A percentile compares a stretch with the other conserved stretches of the same genome.
Conservation (phyloP, 1,140 invertebrate genomes). For the Zaprionus davidi region DNA sequence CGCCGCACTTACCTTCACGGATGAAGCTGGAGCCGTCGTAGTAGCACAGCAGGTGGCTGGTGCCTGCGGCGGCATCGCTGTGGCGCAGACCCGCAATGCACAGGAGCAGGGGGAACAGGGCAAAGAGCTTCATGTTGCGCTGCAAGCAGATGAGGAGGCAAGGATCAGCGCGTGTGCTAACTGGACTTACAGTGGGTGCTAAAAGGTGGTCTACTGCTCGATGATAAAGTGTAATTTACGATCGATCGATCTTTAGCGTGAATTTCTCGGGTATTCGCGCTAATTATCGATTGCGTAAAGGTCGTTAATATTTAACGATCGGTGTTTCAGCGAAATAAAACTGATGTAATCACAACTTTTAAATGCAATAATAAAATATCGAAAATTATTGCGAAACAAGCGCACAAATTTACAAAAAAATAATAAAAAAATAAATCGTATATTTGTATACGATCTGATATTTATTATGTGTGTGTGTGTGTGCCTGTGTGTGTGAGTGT, state of each 20-base stretch:
- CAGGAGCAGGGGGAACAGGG: constrained; percentile 75
- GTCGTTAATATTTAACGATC: constrained; percentile 9
- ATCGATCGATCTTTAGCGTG: background rate
- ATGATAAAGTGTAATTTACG: background rate
- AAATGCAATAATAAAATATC: constrained; percentile 4
- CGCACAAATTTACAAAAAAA: constrained; percentile 32
- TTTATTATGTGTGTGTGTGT: constrained; percentile 11
- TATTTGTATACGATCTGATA: background rate
- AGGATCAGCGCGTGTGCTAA: constrained; percentile 15
- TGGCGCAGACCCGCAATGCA: constrained; percentile 71
- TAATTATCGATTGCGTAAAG: constrained; percentile 6
- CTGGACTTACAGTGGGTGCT: constrained; percentile 7
- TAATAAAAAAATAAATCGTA: constrained; percentile 21
- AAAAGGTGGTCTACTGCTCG: background rate
- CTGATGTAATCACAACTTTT: constrained; percentile 1
- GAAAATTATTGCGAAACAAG: constrained; percentile 2
- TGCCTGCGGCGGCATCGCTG: constrained; percentile 59
- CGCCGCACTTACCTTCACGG: constrained; percentile 86
- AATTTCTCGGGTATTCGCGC: background rate
- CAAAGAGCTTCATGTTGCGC: constrained; percentile 72
- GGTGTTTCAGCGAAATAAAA: background rate
- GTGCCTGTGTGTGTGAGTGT: background rate
- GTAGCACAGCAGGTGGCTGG: constrained; percentile 88
- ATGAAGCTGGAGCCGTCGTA: constrained; percentile 88
- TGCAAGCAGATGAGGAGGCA: constrained; percentile 7